Base-by-base conservation (phyloP, 2,888 invertebrate genomes). In the Microplitis manilae region DNA sequence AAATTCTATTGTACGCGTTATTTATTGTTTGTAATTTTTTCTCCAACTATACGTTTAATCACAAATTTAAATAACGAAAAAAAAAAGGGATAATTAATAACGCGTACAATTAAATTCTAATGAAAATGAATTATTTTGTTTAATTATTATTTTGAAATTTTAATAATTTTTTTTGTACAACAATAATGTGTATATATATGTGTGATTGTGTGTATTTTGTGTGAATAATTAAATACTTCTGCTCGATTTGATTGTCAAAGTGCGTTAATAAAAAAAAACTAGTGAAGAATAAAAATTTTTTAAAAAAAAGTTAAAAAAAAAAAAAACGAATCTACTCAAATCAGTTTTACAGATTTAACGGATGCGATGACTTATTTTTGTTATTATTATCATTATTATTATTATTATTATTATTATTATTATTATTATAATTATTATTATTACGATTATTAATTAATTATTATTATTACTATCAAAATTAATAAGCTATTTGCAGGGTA, bases 281-380 rank as follows among this genome's bases (percentile, higher is more conserved):
- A 74, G 76, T 69, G 69, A 76, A 76, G 76, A 80, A 74, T 76
- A 20, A 75, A 64, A 65, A 74, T 71, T 77, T 79, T 79, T 73
- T 30, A 30, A 79, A 76, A 77, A 79, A 69, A 74, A 1, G 39
- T 67, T 8, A 62, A 62, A 38, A 67, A 67, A 67, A 15, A n/a
- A 41, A 9, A 39, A 40, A 40, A 67, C 62, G 17, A 13, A 65
- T 64, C 73, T 64, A 41, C 73, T 73, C 73, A 64, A 73, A 73
- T 73, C 65, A 40, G 38, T 73, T 64, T 73, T 41, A 50, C 73
- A 40, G 64, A 73, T 17, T 65, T 41, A 73, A 73, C 73, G 65
- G 73, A 65, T 50, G 73, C 73, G 73, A 73, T 73, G 73, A 73
- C 68, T 68, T 73, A 40, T 30, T 71, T 70, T 65, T 69, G 30